Conservation (phyloP, 2,888 invertebrate genomes). For the Neocrepidodera transversa region DNA sequence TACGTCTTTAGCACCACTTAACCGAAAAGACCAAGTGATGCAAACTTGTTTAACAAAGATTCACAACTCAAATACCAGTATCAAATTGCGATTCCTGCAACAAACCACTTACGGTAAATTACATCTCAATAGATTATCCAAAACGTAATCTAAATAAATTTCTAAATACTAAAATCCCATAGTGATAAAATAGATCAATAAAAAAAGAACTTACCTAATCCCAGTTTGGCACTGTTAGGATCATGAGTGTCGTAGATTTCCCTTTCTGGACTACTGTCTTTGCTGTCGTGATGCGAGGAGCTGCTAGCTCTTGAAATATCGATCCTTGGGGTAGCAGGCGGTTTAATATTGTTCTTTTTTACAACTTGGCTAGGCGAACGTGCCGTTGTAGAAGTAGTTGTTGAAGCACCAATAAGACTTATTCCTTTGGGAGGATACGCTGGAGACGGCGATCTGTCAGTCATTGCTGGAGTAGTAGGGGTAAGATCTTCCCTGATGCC, state of each 20-base stretch:
- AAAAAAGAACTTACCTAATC: slow-evolving; percentile 47
- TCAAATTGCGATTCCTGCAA: too few species aligned
- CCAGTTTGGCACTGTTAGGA: slow-evolving; percentile 55
- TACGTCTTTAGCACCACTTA: too few species aligned
- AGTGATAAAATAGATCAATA: too few species aligned
- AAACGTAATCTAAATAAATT: too few species aligned
- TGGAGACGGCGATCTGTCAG: slow-evolving; percentile 35
- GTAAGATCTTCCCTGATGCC: slow-evolving; percentile 65
- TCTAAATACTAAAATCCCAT: too few species aligned
- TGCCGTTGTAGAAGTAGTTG: slow-evolving; percentile 21
- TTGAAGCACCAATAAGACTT: slow-evolving; percentile 50
- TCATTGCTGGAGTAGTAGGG: slow-evolving; percentile 43
- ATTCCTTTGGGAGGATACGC: slow-evolving; percentile 48
- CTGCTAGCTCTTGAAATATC: slow-evolving; percentile 90
- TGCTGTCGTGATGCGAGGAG: slow-evolving; percentile 86
- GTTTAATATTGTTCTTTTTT: slow-evolving; percentile 52
- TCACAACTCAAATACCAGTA: too few species aligned
- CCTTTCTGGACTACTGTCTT: slow-evolving; percentile 84
- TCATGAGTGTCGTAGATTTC: slow-evolving; percentile 66
- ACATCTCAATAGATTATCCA: too few species aligned
- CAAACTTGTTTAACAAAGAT: too few species aligned
- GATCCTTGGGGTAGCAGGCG: slow-evolving; percentile 82
- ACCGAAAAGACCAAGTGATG: too few species aligned
- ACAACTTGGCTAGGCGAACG: slow-evolving; percentile 43
- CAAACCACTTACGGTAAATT: too few species aligned